A percentile compares a stretch with the other conserved stretches of the same genome.
These are phyloP conservation scores for Trissolcus japonicus DNA, from an alignment of 2,888 invertebrate species.

Conservation along the genomic window DNA sequence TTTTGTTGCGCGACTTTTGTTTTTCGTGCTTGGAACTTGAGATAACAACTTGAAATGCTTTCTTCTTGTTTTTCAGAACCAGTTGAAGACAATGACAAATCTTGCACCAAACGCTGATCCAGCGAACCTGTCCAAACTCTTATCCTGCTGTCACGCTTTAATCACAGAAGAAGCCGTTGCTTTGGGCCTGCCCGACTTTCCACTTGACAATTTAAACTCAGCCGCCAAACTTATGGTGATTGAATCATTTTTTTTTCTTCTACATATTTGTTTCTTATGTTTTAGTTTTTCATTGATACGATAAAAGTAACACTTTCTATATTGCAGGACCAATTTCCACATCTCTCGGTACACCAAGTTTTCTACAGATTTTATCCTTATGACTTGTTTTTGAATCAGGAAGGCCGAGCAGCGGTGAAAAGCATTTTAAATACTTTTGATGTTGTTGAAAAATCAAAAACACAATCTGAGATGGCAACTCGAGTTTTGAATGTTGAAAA, in stretches of 20 bases:
- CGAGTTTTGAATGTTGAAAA: conserved; percentile 65
- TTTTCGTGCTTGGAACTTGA: not conserved
- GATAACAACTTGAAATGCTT: not conserved
- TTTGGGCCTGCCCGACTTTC: conserved; percentile 92
- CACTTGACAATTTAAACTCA: conserved; percentile 85
- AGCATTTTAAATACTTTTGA: conserved; percentile 83
- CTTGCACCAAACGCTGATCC: conserved; percentile 78
- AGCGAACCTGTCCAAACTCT: conserved; percentile 77
- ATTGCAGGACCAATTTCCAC: conserved; percentile 84
- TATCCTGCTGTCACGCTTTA: conserved; percentile 85
- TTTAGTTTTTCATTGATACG: not conserved
- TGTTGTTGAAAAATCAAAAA: conserved; percentile 65
- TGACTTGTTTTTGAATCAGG: conserved; percentile 85
- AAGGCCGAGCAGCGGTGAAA: conserved; percentile 85
- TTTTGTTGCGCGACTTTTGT: not conserved
- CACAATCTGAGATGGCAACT: conserved; percentile 17
- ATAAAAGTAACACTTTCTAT: conserved; percentile 9
- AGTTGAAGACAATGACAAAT: conserved; percentile 77
- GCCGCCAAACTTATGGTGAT: conserved; percentile 83
- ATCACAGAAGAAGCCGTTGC: conserved; percentile 84
- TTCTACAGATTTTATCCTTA: conserved; percentile 90
- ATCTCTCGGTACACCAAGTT: conserved; percentile 82
- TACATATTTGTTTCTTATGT: not conserved
- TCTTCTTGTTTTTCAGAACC: conserved; percentile 77
- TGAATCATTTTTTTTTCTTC: not conserved